Percentiles rank a stretch among this genome's conserved stretches.
Conservation (phyloP, 2,888 invertebrate genomes). For the Pandemis heparana region DNA sequence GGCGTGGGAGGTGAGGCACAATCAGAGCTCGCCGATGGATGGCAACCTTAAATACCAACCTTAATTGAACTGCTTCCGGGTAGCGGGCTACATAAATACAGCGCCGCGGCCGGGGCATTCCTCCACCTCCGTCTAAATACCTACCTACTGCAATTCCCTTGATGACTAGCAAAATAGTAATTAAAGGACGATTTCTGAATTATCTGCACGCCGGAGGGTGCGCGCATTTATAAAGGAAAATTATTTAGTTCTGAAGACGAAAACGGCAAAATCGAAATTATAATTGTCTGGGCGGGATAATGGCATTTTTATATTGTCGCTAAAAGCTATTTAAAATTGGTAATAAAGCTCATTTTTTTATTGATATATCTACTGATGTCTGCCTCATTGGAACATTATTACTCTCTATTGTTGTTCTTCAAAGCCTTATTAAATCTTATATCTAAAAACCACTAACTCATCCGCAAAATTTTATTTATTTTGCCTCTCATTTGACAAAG, state of each 20-base stretch:
- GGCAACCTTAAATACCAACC: conserved; percentile 84
- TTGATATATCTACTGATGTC: not conserved
- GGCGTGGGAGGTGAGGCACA: conserved; percentile 68
- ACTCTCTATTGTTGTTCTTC: not conserved
- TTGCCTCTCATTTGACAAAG: conserved; percentile 39
- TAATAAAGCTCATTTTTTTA: not conserved
- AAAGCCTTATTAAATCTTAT: conserved; percentile 5
- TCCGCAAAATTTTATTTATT: conserved; percentile 26
- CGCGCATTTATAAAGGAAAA: conserved; percentile 8
- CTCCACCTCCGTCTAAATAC: conserved; percentile 67
- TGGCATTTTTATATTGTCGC: not conserved
- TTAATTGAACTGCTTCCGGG: conserved; percentile 84
- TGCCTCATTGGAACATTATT: not conserved
- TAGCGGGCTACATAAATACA: conserved; percentile 79
- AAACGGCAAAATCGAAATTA: not conserved
- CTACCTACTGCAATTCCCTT: conserved; percentile 47
- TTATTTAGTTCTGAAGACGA: not conserved
- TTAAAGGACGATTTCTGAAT: conserved; percentile 35
- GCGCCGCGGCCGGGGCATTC: conserved; percentile 72
- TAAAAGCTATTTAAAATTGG: too few relatives aligned
- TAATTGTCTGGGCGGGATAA: not conserved
- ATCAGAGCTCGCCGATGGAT: conserved; percentile 80
- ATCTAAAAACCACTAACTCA: conserved; percentile 1
- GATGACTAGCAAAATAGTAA: conserved; percentile 44
- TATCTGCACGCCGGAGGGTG: conserved; percentile 24